Percentiles rank a stretch among this genome's conserved stretches.
Conservation (phyloP, 2,113 vertebrate species). For the Cyanocitta stelleri region DNA sequence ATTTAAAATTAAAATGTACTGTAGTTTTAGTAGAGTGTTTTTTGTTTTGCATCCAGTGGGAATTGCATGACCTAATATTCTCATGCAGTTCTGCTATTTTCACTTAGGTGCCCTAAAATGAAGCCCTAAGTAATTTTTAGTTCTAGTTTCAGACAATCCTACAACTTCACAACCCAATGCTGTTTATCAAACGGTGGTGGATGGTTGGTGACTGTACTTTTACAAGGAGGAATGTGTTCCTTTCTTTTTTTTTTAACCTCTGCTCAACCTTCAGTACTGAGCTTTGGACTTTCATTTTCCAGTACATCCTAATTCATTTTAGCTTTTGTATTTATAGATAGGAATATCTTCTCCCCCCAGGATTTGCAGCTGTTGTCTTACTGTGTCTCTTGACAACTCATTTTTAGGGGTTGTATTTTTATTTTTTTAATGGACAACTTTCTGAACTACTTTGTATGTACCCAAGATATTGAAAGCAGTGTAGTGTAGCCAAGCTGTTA, state of each 20-base stretch:
- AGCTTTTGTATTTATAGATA: neutral
- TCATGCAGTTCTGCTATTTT: neutral
- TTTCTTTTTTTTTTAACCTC: neutral
- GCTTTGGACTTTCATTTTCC: neutral
- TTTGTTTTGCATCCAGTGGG: neutral
- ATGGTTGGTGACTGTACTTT: neutral
- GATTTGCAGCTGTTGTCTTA: neutral
- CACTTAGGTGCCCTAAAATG: constrained; percentile 26
- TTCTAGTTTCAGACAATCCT: neutral
- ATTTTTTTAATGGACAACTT: neutral
- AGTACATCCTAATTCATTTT: neutral
- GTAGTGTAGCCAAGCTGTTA: neutral
- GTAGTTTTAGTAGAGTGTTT: neutral
- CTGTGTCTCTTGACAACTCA: neutral
- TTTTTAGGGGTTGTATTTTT: neutral
- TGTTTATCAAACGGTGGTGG: neutral
- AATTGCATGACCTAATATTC: constrained; percentile 21
- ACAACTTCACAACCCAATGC: neutral
- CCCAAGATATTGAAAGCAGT: neutral
- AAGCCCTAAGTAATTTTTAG: neutral
- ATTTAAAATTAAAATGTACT: neutral
- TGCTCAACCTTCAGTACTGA: neutral
- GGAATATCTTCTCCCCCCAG: neutral
- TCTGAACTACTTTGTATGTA: neutral
- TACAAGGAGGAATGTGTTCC: neutral